These are phyloP conservation scores for Paralichthys olivaceus DNA, from an alignment of 2,113 vertebrate species.

Conservation along the genomic window DNA sequence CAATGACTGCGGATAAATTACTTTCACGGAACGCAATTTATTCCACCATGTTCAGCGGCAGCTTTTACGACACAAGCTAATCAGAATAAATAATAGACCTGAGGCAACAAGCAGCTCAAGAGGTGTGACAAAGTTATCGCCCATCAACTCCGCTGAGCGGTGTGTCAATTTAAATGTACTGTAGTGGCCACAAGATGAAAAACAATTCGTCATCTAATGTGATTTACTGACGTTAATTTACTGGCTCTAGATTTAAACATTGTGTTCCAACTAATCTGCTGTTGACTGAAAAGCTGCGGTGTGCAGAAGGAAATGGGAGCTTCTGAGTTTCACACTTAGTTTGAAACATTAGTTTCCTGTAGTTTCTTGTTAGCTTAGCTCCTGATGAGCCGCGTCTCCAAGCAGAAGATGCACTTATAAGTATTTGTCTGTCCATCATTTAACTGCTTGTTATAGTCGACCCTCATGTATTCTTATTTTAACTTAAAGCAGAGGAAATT, in stretches of 20 bases:
- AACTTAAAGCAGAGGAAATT: too few species aligned
- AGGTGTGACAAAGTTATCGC: slow-evolving; percentile 16
- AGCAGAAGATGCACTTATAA: too few species aligned
- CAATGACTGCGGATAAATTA: slow-evolving; percentile 18
- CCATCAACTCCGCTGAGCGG: slow-evolving; percentile 2
- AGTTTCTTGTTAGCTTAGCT: too few species aligned
- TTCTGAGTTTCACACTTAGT: too few species aligned
- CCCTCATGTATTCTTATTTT: too few species aligned
- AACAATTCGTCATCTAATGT: slow-evolving; percentile 8
- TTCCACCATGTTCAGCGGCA: slow-evolving; percentile 8
- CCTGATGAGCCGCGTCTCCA: too few species aligned
- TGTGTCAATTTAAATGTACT: slow-evolving; percentile 4
- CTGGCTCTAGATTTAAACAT: neutral
- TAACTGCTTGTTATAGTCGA: too few species aligned
- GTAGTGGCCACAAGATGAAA: slow-evolving; percentile 19
- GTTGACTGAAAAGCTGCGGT: too few species aligned
- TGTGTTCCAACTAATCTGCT: too few species aligned
- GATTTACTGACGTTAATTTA: neutral
- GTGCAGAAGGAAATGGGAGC: too few species aligned
- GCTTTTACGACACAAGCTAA: slow-evolving; percentile 22
- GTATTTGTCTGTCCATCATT: too few species aligned
- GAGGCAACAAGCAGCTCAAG: slow-evolving; percentile 22
- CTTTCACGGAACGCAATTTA: slow-evolving; percentile 44
- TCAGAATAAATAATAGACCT: slow-evolving; percentile 40
- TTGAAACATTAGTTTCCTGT: too few species aligned